Conservation (phyloP, 2,797 vertebrate genomes). For the Galaxias olidus region DNA sequence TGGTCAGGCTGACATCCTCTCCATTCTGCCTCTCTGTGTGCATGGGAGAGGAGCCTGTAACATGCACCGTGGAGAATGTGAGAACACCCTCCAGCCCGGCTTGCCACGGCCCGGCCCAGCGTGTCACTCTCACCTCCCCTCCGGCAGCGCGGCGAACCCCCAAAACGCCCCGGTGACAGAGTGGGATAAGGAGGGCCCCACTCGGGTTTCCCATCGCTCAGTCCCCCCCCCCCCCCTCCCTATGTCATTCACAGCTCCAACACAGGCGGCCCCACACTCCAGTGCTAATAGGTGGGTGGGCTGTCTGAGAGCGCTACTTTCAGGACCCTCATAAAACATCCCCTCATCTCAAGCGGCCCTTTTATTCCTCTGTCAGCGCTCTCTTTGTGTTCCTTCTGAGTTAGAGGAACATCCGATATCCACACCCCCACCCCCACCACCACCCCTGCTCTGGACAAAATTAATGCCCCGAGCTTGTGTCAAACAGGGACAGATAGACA, state of each 20-base stretch:
- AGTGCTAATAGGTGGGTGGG: conserved; percentile 62
- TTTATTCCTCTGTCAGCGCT: conserved; percentile 57
- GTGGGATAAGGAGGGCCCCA: conserved; percentile 43
- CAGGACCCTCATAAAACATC: conserved; percentile 60
- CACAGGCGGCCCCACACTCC: conserved; percentile 55
- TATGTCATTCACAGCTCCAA: conserved; percentile 55
- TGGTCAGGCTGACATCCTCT: too few species aligned
- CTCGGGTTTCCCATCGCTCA: conserved; percentile 50
- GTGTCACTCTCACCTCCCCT: conserved; percentile 10
- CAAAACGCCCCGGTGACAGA: conserved; percentile 42
- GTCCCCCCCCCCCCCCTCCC: conserved; percentile 32
- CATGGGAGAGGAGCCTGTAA: neutral
- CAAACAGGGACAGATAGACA: conserved; percentile 48
- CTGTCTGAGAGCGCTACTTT: conserved; percentile 46
- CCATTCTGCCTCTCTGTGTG: neutral
- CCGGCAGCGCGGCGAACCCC: conserved; percentile 45
- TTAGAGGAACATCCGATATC: conserved; percentile 63
- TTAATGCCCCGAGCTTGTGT: conserved; percentile 36
- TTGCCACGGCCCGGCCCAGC: neutral
- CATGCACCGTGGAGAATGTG: neutral
- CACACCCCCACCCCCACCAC: conserved; percentile 15
- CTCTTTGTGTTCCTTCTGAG: conserved; percentile 60
- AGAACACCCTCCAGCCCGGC: neutral
- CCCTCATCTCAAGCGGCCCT: conserved; percentile 46
- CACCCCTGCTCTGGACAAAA: conserved; percentile 37